Percentiles rank a stretch among this genome's conserved stretches.
These are phyloP conservation scores for Drosophila nr. perissopoda DNA, from an alignment of 2,888 invertebrate genomes.

Conservation along the genomic window DNA sequence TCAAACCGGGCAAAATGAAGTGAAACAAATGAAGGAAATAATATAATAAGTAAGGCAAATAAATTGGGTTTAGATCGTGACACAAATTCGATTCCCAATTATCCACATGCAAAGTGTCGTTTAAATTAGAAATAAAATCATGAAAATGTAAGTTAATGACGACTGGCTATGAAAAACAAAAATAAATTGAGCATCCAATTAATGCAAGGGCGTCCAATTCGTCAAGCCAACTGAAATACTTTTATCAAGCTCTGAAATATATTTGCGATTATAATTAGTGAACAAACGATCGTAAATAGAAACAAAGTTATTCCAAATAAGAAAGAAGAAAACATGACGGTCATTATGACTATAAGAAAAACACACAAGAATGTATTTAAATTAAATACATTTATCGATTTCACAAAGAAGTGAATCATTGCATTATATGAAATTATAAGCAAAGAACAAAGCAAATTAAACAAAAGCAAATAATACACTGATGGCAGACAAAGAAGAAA, in stretches of 20 bases:
- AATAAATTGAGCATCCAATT: conserved; percentile 9
- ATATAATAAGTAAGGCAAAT: conserved; percentile 20
- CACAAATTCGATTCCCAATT: conserved; percentile 50
- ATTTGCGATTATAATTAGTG: not conserved
- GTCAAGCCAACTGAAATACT: not conserved
- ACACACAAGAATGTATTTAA: rapidly evolving
- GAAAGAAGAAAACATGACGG: no score
- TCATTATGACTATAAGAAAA: no score
- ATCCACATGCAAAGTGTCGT: conserved; percentile 64
- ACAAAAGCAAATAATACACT: not conserved
- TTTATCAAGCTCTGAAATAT: not conserved
- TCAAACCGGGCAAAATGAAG: conserved; percentile 9
- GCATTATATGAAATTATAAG: not conserved
- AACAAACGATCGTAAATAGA: not conserved
- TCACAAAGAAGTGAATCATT: not conserved
- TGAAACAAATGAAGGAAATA: conserved; percentile 11
- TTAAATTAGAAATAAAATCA: conserved; percentile 31
- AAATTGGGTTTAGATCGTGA: conserved; percentile 37
- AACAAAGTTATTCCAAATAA: not conserved
- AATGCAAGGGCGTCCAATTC: conserved; percentile 2
- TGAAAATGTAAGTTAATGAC: conserved; percentile 29
- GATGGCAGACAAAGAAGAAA: not conserved
- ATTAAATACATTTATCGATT: not conserved
- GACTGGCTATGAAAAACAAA: conserved; percentile 1
- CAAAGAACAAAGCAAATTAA: conserved; percentile 2